Percentiles rank a stretch among this genome's conserved stretches.
phyloP scores from a whole-genome alignment of 2,113 vertebrate species.

The Syrmaticus mikado region DNA sequence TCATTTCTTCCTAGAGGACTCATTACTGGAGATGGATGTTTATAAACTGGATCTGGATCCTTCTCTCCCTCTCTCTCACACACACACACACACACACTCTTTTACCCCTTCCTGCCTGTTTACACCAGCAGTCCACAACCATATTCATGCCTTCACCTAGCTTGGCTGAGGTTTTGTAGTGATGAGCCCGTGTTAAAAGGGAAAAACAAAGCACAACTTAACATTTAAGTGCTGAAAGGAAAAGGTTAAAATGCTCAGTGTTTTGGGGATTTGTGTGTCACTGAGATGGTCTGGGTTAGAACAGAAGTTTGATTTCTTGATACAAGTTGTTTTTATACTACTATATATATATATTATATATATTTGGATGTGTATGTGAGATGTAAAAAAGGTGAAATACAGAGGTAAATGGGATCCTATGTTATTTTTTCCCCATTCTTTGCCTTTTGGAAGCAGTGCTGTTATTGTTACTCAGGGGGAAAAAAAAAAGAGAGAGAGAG shows the following conservation, averaged over 20 bases:
- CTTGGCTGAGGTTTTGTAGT: background rate
- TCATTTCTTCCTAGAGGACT: slow-evolving; percentile 65
- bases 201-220: background rate
- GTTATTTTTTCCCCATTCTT: background rate
- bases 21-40: slow-evolving; percentile 44
- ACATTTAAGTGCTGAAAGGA: background rate
- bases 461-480: background rate
- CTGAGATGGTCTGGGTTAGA: background rate
- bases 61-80: background rate
- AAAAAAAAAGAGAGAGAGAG: background rate
- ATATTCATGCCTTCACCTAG: background rate
- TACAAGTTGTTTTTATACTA: background rate
- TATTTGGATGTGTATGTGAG: background rate
- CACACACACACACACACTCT: background rate
- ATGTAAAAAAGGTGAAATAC: background rate
- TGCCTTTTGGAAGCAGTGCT: background rate
- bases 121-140: slow-evolving; percentile 32
- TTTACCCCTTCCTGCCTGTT: slow-evolving; percentile 65
- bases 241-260: background rate
- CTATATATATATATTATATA: background rate
- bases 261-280: background rate
- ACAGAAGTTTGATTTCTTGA: background rate
- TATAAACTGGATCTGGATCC: slow-evolving; percentile 58
- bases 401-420: background rate
- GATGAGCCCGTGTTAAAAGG: background rate